A percentile compares a stretch with the other conserved stretches of the same genome.
These are phyloP conservation scores for Periophthalmus modestus DNA, from an alignment of 2,113 vertebrate species.

Conservation along the genomic window DNA sequence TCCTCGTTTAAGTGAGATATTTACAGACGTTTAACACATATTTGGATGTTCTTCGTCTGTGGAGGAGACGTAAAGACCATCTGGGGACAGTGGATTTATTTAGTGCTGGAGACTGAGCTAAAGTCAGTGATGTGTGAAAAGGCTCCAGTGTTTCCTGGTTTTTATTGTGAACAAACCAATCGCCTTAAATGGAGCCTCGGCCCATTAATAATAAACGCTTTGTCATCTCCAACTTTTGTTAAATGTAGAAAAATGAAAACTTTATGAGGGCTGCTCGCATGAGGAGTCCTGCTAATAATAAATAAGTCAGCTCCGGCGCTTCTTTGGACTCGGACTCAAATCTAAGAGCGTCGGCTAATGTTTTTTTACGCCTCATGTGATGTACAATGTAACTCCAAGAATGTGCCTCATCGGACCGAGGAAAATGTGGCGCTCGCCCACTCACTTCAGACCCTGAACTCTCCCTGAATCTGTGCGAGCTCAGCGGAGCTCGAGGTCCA, in stretches of 20 bases:
- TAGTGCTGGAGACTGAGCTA: background rate
- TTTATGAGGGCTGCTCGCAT: conserved; percentile 63
- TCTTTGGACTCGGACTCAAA: conserved; percentile 24
- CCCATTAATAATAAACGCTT: conserved; percentile 53
- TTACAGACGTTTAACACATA: background rate
- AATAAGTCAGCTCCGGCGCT: conserved; percentile 53
- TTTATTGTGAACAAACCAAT: conserved; percentile 17
- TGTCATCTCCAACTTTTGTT: conserved; percentile 50
- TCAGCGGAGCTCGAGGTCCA: too few relatives aligned
- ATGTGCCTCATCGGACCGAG: background rate
- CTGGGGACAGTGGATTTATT: background rate
- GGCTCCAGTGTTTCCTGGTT: conserved; percentile 28
- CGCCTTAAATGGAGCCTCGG: conserved; percentile 51
- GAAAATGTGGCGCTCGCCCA: conserved; percentile 4
- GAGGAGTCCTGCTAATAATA: conserved; percentile 64
- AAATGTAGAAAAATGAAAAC: conserved; percentile 61
- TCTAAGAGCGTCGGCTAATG: conserved; percentile 6
- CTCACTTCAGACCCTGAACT: background rate
- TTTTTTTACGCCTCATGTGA: background rate
- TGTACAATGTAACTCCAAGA: background rate
- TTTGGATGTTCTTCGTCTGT: background rate
- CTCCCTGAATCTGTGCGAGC: too few relatives aligned
- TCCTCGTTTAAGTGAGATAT: too few relatives aligned
- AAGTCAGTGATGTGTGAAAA: background rate
- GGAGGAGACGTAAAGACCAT: background rate